phyloP scores from a whole-genome alignment of 2,113 vertebrate genomes.

The Brevimyrus niger region DNA sequence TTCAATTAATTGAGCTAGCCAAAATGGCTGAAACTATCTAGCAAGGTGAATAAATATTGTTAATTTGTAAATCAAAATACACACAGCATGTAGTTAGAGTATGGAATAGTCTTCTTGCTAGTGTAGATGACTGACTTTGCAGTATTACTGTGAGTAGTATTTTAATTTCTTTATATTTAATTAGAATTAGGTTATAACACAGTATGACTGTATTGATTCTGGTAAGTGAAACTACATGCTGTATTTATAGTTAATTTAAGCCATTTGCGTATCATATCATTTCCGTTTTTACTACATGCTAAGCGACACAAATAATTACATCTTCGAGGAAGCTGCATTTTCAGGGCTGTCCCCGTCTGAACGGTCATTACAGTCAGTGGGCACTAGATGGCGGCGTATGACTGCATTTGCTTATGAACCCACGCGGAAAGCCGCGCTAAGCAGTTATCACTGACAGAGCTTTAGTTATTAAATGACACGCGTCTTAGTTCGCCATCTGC shows the following conservation, averaged over 20 bases:
- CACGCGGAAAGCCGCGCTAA: not conserved
- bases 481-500: constrained; percentile 4
- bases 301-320: not conserved
- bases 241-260: not conserved
- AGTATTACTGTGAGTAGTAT: not conserved
- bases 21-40: not conserved
- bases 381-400: constrained; percentile 59
- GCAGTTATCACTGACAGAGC: not conserved
- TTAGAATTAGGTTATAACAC: too few species aligned
- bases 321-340: not conserved
- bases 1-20: too few species aligned
- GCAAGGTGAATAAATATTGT: not conserved
- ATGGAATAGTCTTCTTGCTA: too few species aligned
- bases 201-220: too few species aligned
- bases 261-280: not conserved
- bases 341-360: not conserved
- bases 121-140: not conserved
- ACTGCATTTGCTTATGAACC: not conserved
- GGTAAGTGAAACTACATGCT: not conserved
- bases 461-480: constrained; percentile 2
- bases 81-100: too few species aligned
- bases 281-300: not conserved
- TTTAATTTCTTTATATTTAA: not conserved
- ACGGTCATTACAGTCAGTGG: not conserved
- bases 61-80: not conserved